phyloP scores from a whole-genome alignment of 2,888 invertebrate genomes.

The Pyrocoelia pectoralis region DNA sequence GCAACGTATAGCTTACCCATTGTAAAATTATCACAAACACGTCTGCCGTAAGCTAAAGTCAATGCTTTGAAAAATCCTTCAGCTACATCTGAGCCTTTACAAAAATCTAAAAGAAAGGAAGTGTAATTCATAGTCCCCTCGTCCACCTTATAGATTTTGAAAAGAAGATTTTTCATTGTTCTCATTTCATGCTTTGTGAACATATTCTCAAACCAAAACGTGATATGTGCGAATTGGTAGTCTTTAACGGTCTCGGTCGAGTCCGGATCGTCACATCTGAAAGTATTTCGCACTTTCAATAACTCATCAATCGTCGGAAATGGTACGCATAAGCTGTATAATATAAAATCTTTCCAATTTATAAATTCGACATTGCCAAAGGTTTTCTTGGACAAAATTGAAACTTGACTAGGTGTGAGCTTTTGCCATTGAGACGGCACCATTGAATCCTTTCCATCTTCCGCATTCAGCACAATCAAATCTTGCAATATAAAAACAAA shows the following conservation, averaged over 20 bases:
- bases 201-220: conserved; percentile 62
- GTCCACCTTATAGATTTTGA: conserved; percentile 64
- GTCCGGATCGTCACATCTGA: conserved; percentile 61
- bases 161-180: conserved; percentile 65
- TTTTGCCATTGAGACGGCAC: conserved; percentile 56
- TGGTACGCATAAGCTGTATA: conserved; percentile 66
- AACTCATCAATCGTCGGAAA: conserved; percentile 66
- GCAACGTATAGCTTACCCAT: conserved; percentile 63
- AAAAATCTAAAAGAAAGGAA: conserved; percentile 69
- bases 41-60: conserved; percentile 65
- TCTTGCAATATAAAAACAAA: conserved; percentile 61
- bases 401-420: conserved; percentile 39
- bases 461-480: conserved; percentile 53
- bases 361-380: conserved; percentile 66
- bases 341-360: conserved; percentile 73
- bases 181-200: conserved; percentile 27
- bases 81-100: conserved; percentile 65
- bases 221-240: conserved; percentile 53
- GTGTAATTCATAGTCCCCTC: conserved; percentile 67
- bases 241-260: conserved; percentile 53
- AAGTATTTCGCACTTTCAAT: conserved; percentile 61
- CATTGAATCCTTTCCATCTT: conserved; percentile 51
- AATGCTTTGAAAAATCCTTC: conserved; percentile 68
- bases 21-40: conserved; percentile 60
- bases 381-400: conserved; percentile 49